A percentile compares a stretch with the other conserved stretches of the same genome.
phyloP scores from a whole-genome alignment of 1,140 invertebrate species.

The Phortica variegata region DNA sequence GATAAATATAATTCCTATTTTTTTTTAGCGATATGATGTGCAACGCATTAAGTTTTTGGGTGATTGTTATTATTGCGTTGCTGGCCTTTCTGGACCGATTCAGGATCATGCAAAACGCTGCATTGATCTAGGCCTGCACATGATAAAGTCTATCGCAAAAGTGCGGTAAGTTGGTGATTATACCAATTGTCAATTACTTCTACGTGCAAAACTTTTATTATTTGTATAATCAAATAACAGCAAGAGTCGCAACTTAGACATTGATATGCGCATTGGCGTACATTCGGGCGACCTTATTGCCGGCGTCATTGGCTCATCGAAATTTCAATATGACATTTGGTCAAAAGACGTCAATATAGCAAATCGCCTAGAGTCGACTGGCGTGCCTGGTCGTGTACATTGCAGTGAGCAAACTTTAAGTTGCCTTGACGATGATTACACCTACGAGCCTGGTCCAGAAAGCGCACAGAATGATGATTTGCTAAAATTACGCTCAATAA shows the following conservation, averaged over 20 bases:
- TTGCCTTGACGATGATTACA: conserved; percentile 62
- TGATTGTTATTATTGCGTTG: conserved; percentile 92
- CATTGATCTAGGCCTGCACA: conserved; percentile 81
- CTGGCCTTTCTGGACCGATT: conserved; percentile 74
- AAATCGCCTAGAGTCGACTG: conserved; percentile 90
- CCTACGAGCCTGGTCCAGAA: conserved; percentile 61
- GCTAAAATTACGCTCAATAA: conserved; percentile 67
- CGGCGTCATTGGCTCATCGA: conserved; percentile 84
- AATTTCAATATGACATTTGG: conserved; percentile 97
- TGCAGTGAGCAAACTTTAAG: conserved; percentile 76
- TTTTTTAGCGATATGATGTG: conserved; percentile 63
- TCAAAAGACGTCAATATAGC: conserved; percentile 92
- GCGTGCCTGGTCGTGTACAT: conserved; percentile 82
- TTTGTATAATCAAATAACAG: conserved; percentile 50
- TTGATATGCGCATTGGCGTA: conserved; percentile 96
- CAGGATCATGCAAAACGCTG: conserved; percentile 81
- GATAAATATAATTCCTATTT: too few relatives aligned
- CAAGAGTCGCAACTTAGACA: conserved; percentile 70
- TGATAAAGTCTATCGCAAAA: conserved; percentile 85
- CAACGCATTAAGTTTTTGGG: conserved; percentile 88
- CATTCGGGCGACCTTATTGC: conserved; percentile 89
- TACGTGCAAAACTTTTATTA: too few relatives aligned
- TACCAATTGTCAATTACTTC: neutral
- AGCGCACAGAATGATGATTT: conserved; percentile 65
- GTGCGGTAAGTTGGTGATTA: conserved; percentile 59